phyloP scores from a whole-genome alignment of 2,888 invertebrate species.

The Sinopyrophorus schimmeli region DNA sequence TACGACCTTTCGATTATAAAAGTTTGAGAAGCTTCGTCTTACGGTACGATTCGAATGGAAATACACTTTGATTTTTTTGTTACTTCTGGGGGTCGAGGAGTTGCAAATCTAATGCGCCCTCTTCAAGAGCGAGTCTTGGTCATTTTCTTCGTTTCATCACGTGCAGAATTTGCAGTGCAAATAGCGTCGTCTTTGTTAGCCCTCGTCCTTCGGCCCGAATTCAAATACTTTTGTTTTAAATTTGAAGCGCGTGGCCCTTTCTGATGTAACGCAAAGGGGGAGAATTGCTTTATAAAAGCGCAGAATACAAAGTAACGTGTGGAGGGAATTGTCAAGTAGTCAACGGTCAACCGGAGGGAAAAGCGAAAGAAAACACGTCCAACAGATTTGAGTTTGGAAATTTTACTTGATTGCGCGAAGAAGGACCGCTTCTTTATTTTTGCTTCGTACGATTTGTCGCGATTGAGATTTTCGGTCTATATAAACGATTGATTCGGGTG shows the following conservation, averaged over 20 bases:
- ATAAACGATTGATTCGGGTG: too few relatives aligned
- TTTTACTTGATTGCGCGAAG: conserved; percentile 18
- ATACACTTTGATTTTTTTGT: too few relatives aligned
- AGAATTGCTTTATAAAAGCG: conserved; percentile 29
- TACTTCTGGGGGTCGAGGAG: too few relatives aligned
- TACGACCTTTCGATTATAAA: too few relatives aligned
- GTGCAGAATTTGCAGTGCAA: conserved; percentile 47
- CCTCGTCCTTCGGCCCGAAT: conserved; percentile 34
- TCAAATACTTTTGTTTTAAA: conserved; percentile 34
- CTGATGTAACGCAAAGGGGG: conserved; percentile 22
- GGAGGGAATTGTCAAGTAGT: conserved; percentile 32
- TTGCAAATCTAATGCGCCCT: too few relatives aligned
- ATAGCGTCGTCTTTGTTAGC: conserved; percentile 36
- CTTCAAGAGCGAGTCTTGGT: too few relatives aligned
- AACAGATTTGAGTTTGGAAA: conserved; percentile 20
- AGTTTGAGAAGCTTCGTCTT: too few relatives aligned
- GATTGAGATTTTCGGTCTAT: too few relatives aligned
- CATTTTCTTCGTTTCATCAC: conserved; percentile 51
- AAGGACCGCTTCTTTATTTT: not conserved
- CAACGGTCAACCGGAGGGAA: conserved; percentile 25
- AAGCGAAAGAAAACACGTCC: conserved; percentile 20
- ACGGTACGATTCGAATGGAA: too few relatives aligned
- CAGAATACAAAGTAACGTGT: conserved; percentile 31
- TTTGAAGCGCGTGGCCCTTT: conserved; percentile 23
- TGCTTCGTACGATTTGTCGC: too few relatives aligned